phyloP scores from a whole-genome alignment of 2,797 vertebrate species.

The Thaleichthys pacificus region DNA sequence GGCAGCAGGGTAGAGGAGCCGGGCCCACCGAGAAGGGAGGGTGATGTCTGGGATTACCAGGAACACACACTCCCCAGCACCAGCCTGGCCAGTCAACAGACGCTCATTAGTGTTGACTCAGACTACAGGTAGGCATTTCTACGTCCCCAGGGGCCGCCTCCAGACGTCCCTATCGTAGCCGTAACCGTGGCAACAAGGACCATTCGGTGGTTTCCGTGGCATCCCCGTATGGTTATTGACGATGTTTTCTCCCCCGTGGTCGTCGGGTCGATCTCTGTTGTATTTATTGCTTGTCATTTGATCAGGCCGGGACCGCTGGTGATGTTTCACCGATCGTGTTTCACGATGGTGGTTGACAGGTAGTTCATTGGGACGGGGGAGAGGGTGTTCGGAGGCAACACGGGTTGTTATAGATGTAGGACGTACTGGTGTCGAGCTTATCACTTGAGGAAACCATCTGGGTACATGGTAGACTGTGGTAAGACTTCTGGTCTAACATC shows the following conservation, averaged over 20 bases:
- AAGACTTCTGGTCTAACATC: not conserved
- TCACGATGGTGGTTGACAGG: too few species aligned
- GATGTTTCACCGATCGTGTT: not conserved
- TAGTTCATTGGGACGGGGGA: too few species aligned
- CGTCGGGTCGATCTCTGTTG: too few species aligned
- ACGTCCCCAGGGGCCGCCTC: not conserved
- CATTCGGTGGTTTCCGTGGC: not conserved
- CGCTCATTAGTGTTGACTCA: slow-evolving; percentile 57
- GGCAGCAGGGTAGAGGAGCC: slow-evolving; percentile 13
- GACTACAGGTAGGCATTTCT: slow-evolving; percentile 21
- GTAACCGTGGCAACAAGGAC: slow-evolving; percentile 5
- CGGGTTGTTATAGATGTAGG: not conserved
- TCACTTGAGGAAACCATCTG: not conserved
- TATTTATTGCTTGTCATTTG: not conserved
- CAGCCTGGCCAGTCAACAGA: slow-evolving; percentile 42
- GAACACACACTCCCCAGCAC: slow-evolving; percentile 49
- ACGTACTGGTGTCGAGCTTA: not conserved
- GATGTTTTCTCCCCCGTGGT: not conserved
- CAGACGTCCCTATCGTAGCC: not conserved
- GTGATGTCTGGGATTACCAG: not conserved
- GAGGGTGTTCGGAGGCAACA: not conserved
- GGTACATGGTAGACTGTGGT: not conserved
- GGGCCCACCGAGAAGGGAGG: slow-evolving; percentile 11
- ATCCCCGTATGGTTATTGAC: not conserved
- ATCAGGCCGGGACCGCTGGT: not conserved